A percentile compares a stretch with the other conserved stretches of the same genome.
phyloP scores from a whole-genome alignment of 2,888 invertebrate species.

The Alitta virens region DNA sequence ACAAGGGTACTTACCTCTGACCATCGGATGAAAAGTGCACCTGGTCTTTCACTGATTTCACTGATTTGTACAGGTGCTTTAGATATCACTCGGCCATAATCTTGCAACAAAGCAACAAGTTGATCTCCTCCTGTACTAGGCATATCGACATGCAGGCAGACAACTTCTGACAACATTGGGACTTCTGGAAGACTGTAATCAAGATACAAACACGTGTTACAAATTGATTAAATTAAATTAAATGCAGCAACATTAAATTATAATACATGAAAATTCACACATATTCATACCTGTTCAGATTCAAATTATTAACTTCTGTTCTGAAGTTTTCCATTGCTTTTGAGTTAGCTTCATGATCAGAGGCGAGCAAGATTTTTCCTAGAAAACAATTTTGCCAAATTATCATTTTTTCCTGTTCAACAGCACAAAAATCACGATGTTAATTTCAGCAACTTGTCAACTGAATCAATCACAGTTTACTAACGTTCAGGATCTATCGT shows the following conservation, averaged over 20 bases:
- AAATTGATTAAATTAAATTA: too few species aligned
- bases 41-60: constrained; percentile 61
- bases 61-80: constrained; percentile 60
- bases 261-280: too few species aligned
- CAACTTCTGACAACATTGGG: constrained; percentile 62
- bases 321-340: constrained; percentile 21
- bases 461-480: too few species aligned
- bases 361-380: constrained; percentile 14
- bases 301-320: constrained; percentile 15
- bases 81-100: constrained; percentile 47
- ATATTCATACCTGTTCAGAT: constrained; percentile 17
- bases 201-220: too few species aligned
- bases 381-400: too few species aligned
- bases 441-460: too few species aligned
- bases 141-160: constrained; percentile 61
- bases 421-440: too few species aligned
- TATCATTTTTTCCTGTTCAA: too few species aligned
- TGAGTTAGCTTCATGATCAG: constrained; percentile 9
- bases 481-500: too few species aligned
- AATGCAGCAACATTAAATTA: too few species aligned
- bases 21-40: constrained; percentile 62
- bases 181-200: constrained; percentile 61
- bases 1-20: constrained; percentile 57
- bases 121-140: constrained; percentile 37
- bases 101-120: constrained; percentile 34